Evolutionary conservation across 2,888 invertebrate genomes (phyloP).

Genomic region (Lamproptera curius): DNA sequence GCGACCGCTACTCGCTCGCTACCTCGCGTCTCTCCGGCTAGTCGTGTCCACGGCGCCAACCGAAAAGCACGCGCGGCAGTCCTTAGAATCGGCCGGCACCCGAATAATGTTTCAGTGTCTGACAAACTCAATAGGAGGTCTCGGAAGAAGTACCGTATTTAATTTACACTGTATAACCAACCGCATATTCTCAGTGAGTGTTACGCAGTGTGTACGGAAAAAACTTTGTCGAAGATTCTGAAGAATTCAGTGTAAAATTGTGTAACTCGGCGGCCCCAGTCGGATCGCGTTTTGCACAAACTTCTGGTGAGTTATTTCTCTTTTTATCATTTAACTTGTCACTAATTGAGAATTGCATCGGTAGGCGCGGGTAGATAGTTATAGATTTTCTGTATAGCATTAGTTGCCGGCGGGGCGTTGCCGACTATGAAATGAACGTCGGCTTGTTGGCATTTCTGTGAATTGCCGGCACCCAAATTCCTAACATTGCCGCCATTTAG

Average conservation of each 20-base stretch:
- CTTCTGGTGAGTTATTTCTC: conserved; percentile 66
- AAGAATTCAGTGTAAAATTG: conserved; percentile 77
- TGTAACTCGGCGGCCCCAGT: conserved; percentile 71
- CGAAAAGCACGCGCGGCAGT: conserved; percentile 72
- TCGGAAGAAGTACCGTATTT: conserved; percentile 75
- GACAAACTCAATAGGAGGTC: conserved; percentile 76
- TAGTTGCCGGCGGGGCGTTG: conserved; percentile 54
- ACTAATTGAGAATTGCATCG: conserved; percentile 16
- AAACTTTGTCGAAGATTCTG: conserved; percentile 78
- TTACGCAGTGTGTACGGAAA: conserved; percentile 78
- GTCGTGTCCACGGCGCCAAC: conserved; percentile 72
- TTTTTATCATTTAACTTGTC: conserved; percentile 22
- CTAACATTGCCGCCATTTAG: conserved; percentile 32
- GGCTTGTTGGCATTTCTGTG: conserved; percentile 56
- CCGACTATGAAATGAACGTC: conserved; percentile 44
- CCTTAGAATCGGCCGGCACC: conserved; percentile 72
- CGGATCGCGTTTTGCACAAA: conserved; percentile 74
- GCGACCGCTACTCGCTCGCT: conserved; percentile 38
- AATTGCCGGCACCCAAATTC: conserved; percentile 54
- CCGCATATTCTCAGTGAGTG: conserved; percentile 78
- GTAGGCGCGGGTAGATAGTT: conserved; percentile 33
- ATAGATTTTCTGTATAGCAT: conserved; percentile 29
- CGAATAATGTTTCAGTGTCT: conserved; percentile 79
- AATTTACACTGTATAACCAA: conserved; percentile 74
- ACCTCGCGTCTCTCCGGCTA: conserved; percentile 38